A percentile compares a stretch with the other conserved stretches of the same genome.
Conservation (phyloP, 2,797 vertebrate genomes). For the Acropternis orthonyx region DNA sequence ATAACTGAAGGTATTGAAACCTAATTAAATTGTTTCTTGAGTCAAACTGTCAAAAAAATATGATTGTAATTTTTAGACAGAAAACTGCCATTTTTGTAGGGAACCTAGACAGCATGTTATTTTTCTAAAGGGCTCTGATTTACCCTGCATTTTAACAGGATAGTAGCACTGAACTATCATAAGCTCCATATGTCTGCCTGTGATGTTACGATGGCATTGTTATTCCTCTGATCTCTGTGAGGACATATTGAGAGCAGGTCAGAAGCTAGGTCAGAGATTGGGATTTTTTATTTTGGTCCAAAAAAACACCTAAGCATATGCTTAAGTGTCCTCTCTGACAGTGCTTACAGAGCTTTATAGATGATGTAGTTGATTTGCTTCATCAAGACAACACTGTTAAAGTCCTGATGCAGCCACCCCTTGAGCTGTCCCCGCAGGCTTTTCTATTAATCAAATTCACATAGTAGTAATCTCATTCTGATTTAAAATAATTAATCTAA, state of each 20-base stretch:
- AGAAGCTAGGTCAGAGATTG: neutral
- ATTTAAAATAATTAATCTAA: neutral
- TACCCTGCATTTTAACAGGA: neutral
- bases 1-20: neutral
- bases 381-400: neutral
- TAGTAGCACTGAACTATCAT: neutral
- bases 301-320: neutral
- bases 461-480: neutral
- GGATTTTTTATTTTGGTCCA: neutral
- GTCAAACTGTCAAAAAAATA: neutral
- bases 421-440: neutral
- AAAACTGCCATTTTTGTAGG: neutral
- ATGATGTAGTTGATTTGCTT: neutral
- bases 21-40: neutral
- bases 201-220: neutral
- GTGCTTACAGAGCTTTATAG: neutral
- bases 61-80: neutral
- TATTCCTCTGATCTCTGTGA: neutral
- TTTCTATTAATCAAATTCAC: neutral
- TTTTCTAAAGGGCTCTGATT: neutral
- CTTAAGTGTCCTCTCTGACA: neutral
- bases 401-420: neutral
- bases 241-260: neutral
- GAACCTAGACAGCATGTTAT: rapidly evolving
- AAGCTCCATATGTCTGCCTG: neutral